Percentiles rank a stretch among this genome's conserved stretches.
Evolutionary conservation across 2,113 vertebrate genomes (phyloP).

Genomic region (Ifrita kowaldi): DNA sequence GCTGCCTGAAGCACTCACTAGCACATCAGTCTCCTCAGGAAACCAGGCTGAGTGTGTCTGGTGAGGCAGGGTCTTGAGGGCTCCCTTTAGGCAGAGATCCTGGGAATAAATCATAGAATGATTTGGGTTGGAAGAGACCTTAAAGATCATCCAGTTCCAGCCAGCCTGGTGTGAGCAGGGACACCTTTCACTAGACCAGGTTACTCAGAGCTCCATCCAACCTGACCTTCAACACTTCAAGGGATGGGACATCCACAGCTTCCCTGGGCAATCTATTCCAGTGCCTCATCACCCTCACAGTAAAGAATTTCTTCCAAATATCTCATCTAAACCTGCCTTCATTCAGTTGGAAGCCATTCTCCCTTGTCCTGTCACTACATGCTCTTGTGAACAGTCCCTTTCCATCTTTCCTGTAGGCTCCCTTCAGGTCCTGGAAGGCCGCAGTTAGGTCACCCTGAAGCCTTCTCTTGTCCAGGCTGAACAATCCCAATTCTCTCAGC

Average conservation of each 20-base stretch:
- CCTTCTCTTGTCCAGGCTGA: background rate
- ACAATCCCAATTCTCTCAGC: background rate
- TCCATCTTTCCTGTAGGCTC: background rate
- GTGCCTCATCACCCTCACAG: background rate
- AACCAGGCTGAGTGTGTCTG: background rate
- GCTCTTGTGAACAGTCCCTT: background rate
- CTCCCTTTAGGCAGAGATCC: background rate
- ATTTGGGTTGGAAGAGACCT: background rate
- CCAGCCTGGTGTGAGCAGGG: background rate
- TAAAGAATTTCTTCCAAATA: background rate
- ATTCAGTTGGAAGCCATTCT: background rate
- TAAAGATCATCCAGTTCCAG: background rate
- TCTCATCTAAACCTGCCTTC: background rate
- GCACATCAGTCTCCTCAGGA: background rate
- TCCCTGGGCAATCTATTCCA: background rate
- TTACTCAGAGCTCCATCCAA: background rate
- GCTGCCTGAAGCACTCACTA: background rate
- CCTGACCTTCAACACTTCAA: background rate
- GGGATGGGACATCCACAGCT: background rate
- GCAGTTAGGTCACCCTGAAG: background rate
- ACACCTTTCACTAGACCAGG: background rate
- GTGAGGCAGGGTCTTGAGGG: background rate
- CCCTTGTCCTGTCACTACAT: background rate
- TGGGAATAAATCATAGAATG: background rate
- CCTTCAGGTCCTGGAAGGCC: background rate